A percentile compares a stretch with the other conserved stretches of the same genome.
These are phyloP conservation scores for Tholera decimalis DNA, from an alignment of 2,888 invertebrate species.

Conservation along the genomic window DNA sequence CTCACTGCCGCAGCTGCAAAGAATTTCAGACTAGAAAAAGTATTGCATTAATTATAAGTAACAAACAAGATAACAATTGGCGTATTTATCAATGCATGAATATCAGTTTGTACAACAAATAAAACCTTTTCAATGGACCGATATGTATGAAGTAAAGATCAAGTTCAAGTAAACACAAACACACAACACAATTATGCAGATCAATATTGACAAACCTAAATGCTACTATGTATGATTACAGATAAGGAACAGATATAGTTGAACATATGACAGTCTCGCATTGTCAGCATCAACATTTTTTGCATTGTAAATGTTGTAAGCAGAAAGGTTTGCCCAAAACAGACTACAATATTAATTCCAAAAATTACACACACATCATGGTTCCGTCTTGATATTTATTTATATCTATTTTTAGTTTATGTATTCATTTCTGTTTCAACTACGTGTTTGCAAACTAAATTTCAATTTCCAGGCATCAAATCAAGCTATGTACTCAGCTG, in stretches of 20 bases:
- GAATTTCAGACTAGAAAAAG: neutral
- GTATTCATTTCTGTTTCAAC: conserved; percentile 40
- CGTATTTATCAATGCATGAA: neutral
- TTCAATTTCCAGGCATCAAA: conserved; percentile 88
- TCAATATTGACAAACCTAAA: neutral
- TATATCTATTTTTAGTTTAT: conserved; percentile 20
- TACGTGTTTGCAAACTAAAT: conserved; percentile 80
- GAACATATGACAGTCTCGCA: neutral
- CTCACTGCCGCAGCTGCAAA: neutral
- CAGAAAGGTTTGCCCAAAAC: neutral
- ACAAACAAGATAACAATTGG: neutral
- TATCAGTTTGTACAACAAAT: neutral
- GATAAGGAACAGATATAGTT: neutral
- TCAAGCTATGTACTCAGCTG: conserved; percentile 86
- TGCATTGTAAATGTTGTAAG: neutral
- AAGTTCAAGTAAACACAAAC: neutral
- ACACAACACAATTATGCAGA: neutral
- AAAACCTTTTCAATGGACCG: neutral
- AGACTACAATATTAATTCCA: neutral
- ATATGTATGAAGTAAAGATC: neutral
- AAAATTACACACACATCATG: too few species aligned
- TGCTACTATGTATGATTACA: neutral
- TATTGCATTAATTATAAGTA: neutral
- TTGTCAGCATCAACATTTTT: neutral
- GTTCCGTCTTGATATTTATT: conserved; percentile 15